phyloP scores from a whole-genome alignment of 2,888 invertebrate species.

The Pristionchus arcanus region DNA sequence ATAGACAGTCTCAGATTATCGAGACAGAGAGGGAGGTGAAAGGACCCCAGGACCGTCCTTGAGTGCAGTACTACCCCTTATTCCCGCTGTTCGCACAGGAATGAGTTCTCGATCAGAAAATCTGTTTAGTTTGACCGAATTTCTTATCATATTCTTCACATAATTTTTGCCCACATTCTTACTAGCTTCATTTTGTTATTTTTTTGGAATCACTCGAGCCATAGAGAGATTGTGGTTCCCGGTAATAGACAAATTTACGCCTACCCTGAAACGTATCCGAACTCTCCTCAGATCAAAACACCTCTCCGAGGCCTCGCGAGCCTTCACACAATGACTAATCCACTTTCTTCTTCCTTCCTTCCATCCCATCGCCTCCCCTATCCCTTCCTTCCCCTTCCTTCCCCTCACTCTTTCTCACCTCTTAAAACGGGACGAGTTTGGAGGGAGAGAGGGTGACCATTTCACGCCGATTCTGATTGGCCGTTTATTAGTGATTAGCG shows the following conservation, averaged over 20 bases:
- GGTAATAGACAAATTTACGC: background rate
- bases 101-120: background rate
- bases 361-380: slow-evolving; percentile 18
- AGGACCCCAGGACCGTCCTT: slow-evolving; percentile 35
- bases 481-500: background rate
- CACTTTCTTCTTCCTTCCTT: slow-evolving; percentile 11
- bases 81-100: background rate
- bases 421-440: slow-evolving; percentile 49
- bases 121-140: background rate
- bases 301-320: background rate
- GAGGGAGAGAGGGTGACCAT: background rate
- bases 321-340: slow-evolving; percentile 42
- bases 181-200: background rate
- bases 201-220: background rate
- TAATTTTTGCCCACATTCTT: too few species aligned
- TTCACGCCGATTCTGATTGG: slow-evolving; percentile 4
- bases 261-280: background rate
- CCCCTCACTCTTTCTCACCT: slow-evolving; percentile 44
- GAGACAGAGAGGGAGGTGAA: background rate
- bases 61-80: background rate
- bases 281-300: background rate
- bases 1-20: slow-evolving; percentile 44
- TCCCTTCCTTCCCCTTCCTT: slow-evolving; percentile 4
- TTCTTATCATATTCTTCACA: too few species aligned
- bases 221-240: background rate